Base-by-base conservation (phyloP, 2,113 vertebrate genomes). In the Ictalurus furcatus region DNA sequence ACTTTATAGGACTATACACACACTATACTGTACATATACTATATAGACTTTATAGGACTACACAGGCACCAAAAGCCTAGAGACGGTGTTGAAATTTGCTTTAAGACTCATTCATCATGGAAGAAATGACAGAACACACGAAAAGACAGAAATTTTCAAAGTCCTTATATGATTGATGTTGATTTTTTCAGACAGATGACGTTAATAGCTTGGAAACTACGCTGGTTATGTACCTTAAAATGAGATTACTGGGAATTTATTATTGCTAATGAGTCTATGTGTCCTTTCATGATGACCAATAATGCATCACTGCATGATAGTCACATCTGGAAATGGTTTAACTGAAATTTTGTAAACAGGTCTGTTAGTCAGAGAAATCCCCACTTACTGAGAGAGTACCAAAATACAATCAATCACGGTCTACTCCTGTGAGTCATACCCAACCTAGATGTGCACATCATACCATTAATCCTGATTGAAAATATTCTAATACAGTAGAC, bases 261-360 rank as follows among this genome's bases (percentile, higher is more conserved):
- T 37, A 73, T 83, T 16, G 34, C 52, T 73, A 73, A 58, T 83
- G 59, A 21, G 80, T 56, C 16, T 73, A 40, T 3, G 6, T 59
- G 23, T 83, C 65, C 65, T 44, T 82, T 88, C 52, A 73, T 88
- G 54, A 40, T 83, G 30, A 88, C 30, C 58, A 67, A 58, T 56
- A 9, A 82, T 82, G 54, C 14, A 40, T 88, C 87, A 88, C 34
- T 44, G 34, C 58, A 44, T 63, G 37, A 56, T 86, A 58, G 85
- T 13, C 4, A 69, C 52, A 73, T 40, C 74, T 69, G 78, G 67
- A 73, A 73, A n/a, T 81, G 61, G 17, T 67, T 81, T 67, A 21
- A 80, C 6, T 81, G 40, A 56, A 82, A 34, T 25, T 82, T 34
- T 11, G 25, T 82, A 67, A 76, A 58, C 44, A 73, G 21, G 44